phyloP scores from a whole-genome alignment of 2,888 invertebrate genomes.

The Stenichneumon culpator region DNA sequence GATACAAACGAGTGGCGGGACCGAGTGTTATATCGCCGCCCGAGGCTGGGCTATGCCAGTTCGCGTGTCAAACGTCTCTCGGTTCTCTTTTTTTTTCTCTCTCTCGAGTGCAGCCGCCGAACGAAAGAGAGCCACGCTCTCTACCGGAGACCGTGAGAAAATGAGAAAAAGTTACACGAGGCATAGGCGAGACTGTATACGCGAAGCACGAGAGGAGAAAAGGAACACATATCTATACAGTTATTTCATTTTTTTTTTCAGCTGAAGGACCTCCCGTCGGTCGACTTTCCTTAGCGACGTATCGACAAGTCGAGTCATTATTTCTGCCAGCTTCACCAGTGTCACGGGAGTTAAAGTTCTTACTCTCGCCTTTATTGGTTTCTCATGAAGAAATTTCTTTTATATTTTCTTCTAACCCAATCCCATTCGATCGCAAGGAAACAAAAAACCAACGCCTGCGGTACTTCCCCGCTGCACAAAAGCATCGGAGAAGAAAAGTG shows the following conservation, averaged over 20 bases:
- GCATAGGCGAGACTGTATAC: conserved; percentile 17
- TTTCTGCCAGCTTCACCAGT: conserved; percentile 16
- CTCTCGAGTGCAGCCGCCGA: neutral
- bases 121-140: conserved; percentile 9
- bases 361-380: conserved; percentile 20
- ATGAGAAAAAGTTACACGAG: conserved; percentile 26
- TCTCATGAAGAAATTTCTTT: conserved; percentile 10
- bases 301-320: conserved; percentile 60
- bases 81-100: neutral
- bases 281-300: conserved; percentile 30
- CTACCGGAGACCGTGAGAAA: conserved; percentile 32
- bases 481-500: neutral
- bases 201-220: conserved; percentile 1
- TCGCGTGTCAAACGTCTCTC: conserved; percentile 59
- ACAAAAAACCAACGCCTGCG: neutral
- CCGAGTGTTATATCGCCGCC: conserved; percentile 34
- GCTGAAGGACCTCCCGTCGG: conserved; percentile 1
- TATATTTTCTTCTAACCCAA: neutral
- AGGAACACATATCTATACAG: conserved; percentile 34
- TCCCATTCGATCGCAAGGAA: neutral
- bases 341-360: conserved; percentile 20
- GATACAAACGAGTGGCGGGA: conserved; percentile 52
- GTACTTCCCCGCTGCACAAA: neutral
- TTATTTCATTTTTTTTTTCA: neutral
- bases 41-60: conserved; percentile 9